Evolutionary conservation across 2,888 invertebrate genomes (phyloP), one percentile per base, ranked within the genome.

Genomic region (Clanis bilineata): DNA sequence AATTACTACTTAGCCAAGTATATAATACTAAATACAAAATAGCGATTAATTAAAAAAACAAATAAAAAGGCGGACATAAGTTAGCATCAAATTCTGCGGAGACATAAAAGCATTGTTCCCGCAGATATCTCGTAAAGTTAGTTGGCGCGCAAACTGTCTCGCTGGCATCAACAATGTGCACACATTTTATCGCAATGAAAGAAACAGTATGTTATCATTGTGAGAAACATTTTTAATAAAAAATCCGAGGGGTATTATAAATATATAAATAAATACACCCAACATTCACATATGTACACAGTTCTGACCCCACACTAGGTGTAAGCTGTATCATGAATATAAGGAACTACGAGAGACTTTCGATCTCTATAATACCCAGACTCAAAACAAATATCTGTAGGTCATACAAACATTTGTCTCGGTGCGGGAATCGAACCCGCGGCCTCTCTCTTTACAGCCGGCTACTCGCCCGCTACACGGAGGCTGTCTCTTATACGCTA

Each of bases 71-170:
- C 10, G n/a, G 15, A 44, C 45, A 45, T 45, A 45, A 45, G 23
- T 45, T 45, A 32, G 51, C 18, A 32, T 32, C 32, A 51, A 51
- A 51, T 28, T 18, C 51, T 18, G 51, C 51, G 32, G 18, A 51
- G 15, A 51, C 51, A 83, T 85, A 84, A 85, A 84, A 86, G 85
- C 80, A 81, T 85, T 83, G 86, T 82, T 79, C 80, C 74, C 83
- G 83, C 83, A 81, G 80, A 86, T 88, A 83, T 84, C 80, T 88
- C 88, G 86, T 79, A 88, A 90, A 90, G 84, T 90, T 85, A 84
- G 82, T 85, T 87, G 86, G 88, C 86, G 82, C 77, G 79, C 82
- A 82, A 83, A 84, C 83, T 79, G 83, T 82, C 77, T 67, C 76
- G 74, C 71, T 82, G 82, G 80, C 82, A 76, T 83, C 73, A 79